Base-by-base conservation (phyloP, 2,888 invertebrate species). In the Drosophila formosana region DNA sequence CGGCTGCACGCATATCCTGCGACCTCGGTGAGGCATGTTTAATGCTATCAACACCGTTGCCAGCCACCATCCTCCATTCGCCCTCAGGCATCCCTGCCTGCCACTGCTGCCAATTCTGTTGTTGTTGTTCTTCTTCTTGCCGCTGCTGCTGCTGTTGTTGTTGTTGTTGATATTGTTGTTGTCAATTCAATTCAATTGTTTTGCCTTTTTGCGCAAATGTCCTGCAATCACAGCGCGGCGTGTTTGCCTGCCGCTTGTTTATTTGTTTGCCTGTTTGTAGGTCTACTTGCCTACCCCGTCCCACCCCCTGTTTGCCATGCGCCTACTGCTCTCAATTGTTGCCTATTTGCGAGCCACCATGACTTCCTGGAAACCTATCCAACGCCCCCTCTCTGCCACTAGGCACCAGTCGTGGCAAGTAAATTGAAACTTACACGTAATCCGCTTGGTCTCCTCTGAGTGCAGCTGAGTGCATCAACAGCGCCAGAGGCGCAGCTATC, bases 171-270 rank as follows among this genome's bases (percentile, higher is more conserved):
- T 64, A 62, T 66, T 67, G 73, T 65, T 82, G 73, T 79, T 85
- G 88, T 85, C 82, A 82, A 86, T 80, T 68, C 75, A 79, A 79
- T 46, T 56, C 56, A 56, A 83, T 83, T 83, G 89, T 83, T 83
- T 83, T 88, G 83, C 86, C 86, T 83, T 88, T 88, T 88, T 82
- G 86, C 77, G 77, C 88, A 82, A 82, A 82, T 82, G 82, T 75
- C 69, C 85, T 75, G 86, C 88, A 83, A 83, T 83, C 83, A 88
- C 86, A 72, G 72, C 83, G 66, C 71, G 72, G 74, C 65, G 57
- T 85, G 79, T 82, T 71, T 85, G 76, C 66, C 63, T 61, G 67
- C 39, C 70, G 79, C 72, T 78, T 75, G 77, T 79, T 78, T 82
- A 75, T 88, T 82, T 84, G 72, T 78, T 75, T 74, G 66, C 53